Conservation (phyloP, 2,113 vertebrate genomes). For the Oryzias curvinotus region DNA sequence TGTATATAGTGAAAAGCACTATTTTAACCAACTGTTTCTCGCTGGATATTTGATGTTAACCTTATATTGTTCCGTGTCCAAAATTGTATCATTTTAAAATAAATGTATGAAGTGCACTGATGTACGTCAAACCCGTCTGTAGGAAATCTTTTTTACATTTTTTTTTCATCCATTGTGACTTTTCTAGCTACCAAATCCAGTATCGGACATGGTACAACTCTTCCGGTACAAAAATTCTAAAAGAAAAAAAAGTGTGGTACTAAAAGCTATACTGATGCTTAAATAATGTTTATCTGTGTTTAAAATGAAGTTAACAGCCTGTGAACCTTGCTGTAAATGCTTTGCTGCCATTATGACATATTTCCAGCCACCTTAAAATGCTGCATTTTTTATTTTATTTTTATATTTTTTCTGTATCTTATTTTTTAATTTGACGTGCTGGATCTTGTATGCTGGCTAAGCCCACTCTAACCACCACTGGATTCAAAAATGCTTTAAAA, state of each 20-base stretch:
- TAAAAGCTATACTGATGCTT: constrained; percentile 32
- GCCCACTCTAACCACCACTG: constrained; percentile 21
- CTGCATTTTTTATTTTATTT: constrained; percentile 16
- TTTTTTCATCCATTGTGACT: constrained; percentile 18
- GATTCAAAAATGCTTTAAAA: constrained; percentile 40
- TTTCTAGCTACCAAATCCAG: constrained; percentile 31
- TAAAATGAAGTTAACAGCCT: constrained; percentile 34
- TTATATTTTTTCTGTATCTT: not conserved
- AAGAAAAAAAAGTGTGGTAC: constrained; percentile 51
- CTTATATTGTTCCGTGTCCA: constrained; percentile 53
- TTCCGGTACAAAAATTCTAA: constrained; percentile 70
- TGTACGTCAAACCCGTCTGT: constrained; percentile 44
- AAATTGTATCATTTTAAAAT: constrained; percentile 50
- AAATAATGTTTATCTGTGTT: constrained; percentile 35
- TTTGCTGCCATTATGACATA: constrained; percentile 17
- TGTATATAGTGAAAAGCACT: constrained; percentile 59
- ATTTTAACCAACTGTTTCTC: constrained; percentile 58
- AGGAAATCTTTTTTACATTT: not conserved
- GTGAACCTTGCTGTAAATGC: constrained; percentile 43
- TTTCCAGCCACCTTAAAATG: constrained; percentile 38
- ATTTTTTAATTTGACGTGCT: constrained; percentile 32
- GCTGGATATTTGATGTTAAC: constrained; percentile 54
- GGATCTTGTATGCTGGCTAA: constrained; percentile 29
- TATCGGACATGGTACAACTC: constrained; percentile 68
- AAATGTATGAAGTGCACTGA: constrained; percentile 42